Evolutionary conservation across 2,888 invertebrate genomes (phyloP).

Genomic region (Chaetogeoica ovagalla): DNA sequence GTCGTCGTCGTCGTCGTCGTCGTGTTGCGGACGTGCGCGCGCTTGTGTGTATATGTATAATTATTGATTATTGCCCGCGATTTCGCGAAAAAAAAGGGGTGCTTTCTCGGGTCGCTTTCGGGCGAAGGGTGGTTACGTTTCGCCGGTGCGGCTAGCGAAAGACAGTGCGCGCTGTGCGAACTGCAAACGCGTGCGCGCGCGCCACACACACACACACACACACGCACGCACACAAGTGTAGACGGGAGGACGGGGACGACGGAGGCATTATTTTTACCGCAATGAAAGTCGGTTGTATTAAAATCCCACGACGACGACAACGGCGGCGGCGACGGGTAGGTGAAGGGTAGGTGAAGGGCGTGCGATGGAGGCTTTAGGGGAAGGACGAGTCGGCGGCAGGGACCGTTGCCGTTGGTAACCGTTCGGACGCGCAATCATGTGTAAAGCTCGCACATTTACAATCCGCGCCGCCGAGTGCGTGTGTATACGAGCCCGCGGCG

Average conservation of each 20-base stretch:
- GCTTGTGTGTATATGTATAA: constrained; percentile 35
- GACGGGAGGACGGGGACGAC: too few species aligned
- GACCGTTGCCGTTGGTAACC: constrained; percentile 49
- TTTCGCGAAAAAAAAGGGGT: constrained; percentile 41
- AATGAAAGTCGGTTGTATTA: constrained; percentile 51
- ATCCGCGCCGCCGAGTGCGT: constrained; percentile 10
- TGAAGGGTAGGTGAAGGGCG: background rate
- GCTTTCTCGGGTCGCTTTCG: constrained; percentile 32
- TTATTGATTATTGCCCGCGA: constrained; percentile 52
- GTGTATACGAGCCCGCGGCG: background rate
- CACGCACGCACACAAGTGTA: too few species aligned
- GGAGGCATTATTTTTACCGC: constrained; percentile 50
- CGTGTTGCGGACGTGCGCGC: background rate
- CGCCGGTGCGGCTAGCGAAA: background rate
- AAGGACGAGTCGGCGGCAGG: background rate
- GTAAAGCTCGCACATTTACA: constrained; percentile 52
- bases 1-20: too few species aligned
- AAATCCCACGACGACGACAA: constrained; percentile 47
- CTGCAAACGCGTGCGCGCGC: background rate
- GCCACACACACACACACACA: too few species aligned
- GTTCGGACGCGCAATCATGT: constrained; percentile 52
- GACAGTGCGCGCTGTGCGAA: background rate
- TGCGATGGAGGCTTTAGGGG: too few species aligned
- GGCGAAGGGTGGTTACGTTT: background rate
- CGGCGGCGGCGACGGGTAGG: background rate